Base-by-base conservation (phyloP, 2,888 invertebrate species). In the Mesorhabditis spiculigera region DNA sequence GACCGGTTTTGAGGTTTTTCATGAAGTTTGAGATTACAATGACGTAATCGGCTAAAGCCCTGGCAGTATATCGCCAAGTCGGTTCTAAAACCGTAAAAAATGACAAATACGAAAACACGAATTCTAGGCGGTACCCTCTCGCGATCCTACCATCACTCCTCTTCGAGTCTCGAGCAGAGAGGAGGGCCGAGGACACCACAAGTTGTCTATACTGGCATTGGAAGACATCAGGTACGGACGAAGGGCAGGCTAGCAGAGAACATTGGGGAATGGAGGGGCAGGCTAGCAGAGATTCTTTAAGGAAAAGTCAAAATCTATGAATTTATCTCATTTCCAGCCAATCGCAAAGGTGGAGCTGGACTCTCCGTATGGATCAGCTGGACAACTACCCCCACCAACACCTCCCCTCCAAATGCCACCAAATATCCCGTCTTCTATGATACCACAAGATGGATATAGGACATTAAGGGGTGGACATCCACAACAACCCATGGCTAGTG, bases 141-240 rank as follows among this genome's bases (percentile, higher is more conserved):
- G 4, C 71, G 85, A 8, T 81, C 78, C 63, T 84, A 85, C 68
- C 83, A 85, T 73, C 81, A 83, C 45, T 83, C 84, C 4, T 79
- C 82, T 8, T 75, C 76, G 41, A 84, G 84, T 70, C 67, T 85
- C 58, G 85, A 85, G 63, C 66, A 62, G 41, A 28, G 69, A 69
- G 75, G 74, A 42, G 74, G 79, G 43, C 84, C 81, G 68, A 63
- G 82, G 63, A 85, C 84, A 5, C 84, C 86, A 4, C 84, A 85
- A 67, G 80, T 86, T 50, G 76, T 86, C 43, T 86, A 86, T 69
- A 82, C 86, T 0, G 85, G 84, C 58, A 81, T 79, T 16, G 81
- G 79, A 68, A 70, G 82, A 64, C 84, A 78, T 71, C 78, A 82
- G 74, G 82, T 79, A 69, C 61, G 63, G 28, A 3, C 28, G n/a